Percentiles rank a stretch among this genome's conserved stretches.
These are phyloP conservation scores for Platypus cylindrus DNA, from an alignment of 2,888 invertebrate genomes.

Conservation along the genomic window DNA sequence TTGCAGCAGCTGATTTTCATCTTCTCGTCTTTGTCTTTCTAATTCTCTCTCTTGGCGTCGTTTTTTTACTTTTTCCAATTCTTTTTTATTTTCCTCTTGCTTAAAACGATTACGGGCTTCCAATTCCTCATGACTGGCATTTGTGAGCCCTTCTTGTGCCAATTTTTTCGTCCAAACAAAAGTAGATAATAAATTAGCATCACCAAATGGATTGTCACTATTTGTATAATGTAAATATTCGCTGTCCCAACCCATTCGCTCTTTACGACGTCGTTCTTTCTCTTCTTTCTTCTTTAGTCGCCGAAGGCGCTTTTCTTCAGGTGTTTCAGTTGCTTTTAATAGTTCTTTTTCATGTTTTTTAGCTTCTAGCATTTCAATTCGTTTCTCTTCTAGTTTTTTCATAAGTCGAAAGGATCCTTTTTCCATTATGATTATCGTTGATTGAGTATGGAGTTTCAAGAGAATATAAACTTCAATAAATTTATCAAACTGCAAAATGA, in stretches of 20 bases:
- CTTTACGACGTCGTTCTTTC: constrained; percentile 76
- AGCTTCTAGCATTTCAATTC: constrained; percentile 51
- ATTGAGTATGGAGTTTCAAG: too few relatives aligned
- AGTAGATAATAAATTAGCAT: constrained; percentile 84
- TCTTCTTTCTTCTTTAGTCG: constrained; percentile 82
- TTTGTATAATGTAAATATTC: constrained; percentile 96
- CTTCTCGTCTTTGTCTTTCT: constrained; percentile 69
- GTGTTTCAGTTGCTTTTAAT: constrained; percentile 82
- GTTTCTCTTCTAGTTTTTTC: constrained; percentile 59
- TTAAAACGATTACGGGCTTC: constrained; percentile 74
- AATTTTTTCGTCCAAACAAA: constrained; percentile 97
- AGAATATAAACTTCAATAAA: too few relatives aligned
- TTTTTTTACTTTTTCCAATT: constrained; percentile 91
- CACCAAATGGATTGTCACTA: constrained; percentile 97
- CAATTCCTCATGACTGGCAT: constrained; percentile 63
- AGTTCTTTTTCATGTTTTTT: constrained; percentile 57
- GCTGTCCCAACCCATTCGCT: constrained; percentile 95
- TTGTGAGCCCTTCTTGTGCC: constrained; percentile 79
- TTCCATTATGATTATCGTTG: too few relatives aligned
- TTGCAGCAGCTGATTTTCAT: constrained; percentile 73
- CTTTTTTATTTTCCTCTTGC: constrained; percentile 81
- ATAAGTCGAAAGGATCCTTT: constrained; percentile 36
- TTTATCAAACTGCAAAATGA: too few relatives aligned
- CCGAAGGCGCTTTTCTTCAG: constrained; percentile 78
- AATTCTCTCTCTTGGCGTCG: constrained; percentile 78